Evolutionary conservation across 1,140 invertebrate species (phyloP), one percentile per base, ranked within the genome.

Genomic region (Diplogasteroides magnus): DNA sequence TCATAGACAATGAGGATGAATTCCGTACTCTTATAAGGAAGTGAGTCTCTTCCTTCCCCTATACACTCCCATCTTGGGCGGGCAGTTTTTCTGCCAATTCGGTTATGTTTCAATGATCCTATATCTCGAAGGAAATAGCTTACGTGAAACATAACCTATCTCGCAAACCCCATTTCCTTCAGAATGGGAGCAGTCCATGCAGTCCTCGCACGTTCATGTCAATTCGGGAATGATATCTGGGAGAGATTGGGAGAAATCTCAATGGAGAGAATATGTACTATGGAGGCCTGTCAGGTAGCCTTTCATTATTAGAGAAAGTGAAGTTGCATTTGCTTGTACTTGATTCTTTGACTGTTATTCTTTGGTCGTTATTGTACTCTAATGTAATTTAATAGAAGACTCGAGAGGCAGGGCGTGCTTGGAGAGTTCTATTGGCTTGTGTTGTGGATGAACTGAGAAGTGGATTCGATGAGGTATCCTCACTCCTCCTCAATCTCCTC

Each of bases 231-330:
- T 28, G 77, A 83, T 28, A 78, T 83, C 32, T 82, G 80, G 80
- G 80, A 82, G 65, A 67, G 75, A 28, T 37, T 82, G 19, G 80
- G 80, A 2, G 79, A 80, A 68, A 77, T 82, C 27, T 68, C 73
- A 1, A 82, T 82, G 77, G 80, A 83, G 60, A 78, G 77, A 37
- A 73, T 82, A 48, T 82, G 81, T 63, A 57, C 76, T 2, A 60
- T 75, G 3, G 80, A 82, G 65, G 66, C 65, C 15, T 75, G 83
- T 25, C 70, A 79, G 65, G 77, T 78, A 14, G 1, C 23, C 2
- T 31, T 32, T 14, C 57, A 28, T n/a, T 23, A 13, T 13, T 23
- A 60, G 23, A 62, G 14, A 62, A 68, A 14, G 57, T 37, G 28
- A 23, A 11, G 19, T 48, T 48, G 37, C 19, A 11, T 48, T 48